These are phyloP conservation scores for Chloroceryle amazona DNA, from an alignment of 2,797 vertebrate genomes.

Conservation along the genomic window DNA sequence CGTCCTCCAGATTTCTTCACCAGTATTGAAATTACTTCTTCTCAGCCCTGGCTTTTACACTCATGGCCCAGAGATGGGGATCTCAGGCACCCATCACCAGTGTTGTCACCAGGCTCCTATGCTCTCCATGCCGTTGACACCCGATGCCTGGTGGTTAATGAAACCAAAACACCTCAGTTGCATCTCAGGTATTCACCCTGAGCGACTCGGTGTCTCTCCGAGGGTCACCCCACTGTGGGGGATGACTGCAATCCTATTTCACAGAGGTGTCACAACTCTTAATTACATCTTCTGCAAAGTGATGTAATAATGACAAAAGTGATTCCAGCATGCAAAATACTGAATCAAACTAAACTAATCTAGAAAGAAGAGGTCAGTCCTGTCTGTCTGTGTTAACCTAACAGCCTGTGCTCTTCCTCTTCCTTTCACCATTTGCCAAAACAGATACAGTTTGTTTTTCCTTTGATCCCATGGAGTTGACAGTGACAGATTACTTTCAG, in stretches of 20 bases:
- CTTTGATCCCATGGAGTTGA: constrained; percentile 40
- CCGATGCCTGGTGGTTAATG: not conserved
- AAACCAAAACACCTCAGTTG: not conserved
- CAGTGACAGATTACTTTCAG: constrained; percentile 24
- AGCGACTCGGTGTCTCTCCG: not conserved
- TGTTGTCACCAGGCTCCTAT: rapidly evolving
- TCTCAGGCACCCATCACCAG: not conserved
- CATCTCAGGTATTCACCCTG: not conserved
- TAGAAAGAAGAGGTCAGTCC: constrained; percentile 16
- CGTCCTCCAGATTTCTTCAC: not conserved
- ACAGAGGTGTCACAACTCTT: not conserved
- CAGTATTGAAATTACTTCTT: not conserved
- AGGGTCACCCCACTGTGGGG: rapidly evolving
- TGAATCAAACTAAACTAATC: constrained; percentile 1
- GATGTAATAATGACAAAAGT: not conserved
- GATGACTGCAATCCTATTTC: not conserved
- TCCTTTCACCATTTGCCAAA: constrained; percentile 34
- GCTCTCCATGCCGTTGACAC: not conserved
- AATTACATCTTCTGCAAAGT: not conserved
- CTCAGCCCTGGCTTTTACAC: not conserved
- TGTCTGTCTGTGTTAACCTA: constrained; percentile 3
- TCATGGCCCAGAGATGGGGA: rapidly evolving
- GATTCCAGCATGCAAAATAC: not conserved
- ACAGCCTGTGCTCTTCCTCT: constrained; percentile 18
- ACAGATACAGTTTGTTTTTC: constrained; percentile 31